A percentile compares a stretch with the other conserved stretches of the same genome.
phyloP scores from a whole-genome alignment of 2,888 invertebrate species.

The Augochlorella aurata region DNA sequence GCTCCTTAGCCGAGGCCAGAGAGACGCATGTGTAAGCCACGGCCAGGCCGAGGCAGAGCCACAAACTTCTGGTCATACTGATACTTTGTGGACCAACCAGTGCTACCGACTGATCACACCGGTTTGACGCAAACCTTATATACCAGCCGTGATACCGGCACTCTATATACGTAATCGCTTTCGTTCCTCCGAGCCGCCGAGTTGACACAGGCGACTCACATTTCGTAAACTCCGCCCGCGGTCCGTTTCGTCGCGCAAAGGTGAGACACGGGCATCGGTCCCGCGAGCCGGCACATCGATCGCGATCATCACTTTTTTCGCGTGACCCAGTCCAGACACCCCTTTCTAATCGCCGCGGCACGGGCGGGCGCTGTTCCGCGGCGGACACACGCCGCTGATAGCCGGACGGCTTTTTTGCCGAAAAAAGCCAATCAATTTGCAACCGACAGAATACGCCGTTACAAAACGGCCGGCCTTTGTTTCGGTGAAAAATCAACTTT shows the following conservation, averaged over 20 bases:
- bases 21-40: slow-evolving; percentile 69
- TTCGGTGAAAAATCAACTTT: slow-evolving; percentile 31
- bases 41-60: slow-evolving; percentile 70
- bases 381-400: slow-evolving; percentile 17
- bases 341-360: slow-evolving; percentile 8
- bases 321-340: not conserved
- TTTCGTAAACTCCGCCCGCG: slow-evolving; percentile 73
- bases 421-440: slow-evolving; percentile 52
- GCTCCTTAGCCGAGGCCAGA: slow-evolving; percentile 68
- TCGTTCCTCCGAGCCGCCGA: slow-evolving; percentile 70
- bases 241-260: slow-evolving; percentile 10
- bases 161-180: slow-evolving; percentile 78
- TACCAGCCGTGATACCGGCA: slow-evolving; percentile 69
- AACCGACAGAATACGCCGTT: slow-evolving; percentile 30
- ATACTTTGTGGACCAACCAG: slow-evolving; percentile 65
- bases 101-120: slow-evolving; percentile 74
- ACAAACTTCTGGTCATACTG: slow-evolving; percentile 70
- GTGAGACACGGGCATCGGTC: not conserved
- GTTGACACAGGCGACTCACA: slow-evolving; percentile 56
- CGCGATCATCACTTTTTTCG: not conserved
- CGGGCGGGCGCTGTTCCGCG: slow-evolving; percentile 7
- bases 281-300: not conserved
- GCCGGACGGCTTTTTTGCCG: not conserved
- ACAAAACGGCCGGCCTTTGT: slow-evolving; percentile 29
- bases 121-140: slow-evolving; percentile 75